Conservation (phyloP, 2,113 vertebrate species). For the Elephas maximus region DNA sequence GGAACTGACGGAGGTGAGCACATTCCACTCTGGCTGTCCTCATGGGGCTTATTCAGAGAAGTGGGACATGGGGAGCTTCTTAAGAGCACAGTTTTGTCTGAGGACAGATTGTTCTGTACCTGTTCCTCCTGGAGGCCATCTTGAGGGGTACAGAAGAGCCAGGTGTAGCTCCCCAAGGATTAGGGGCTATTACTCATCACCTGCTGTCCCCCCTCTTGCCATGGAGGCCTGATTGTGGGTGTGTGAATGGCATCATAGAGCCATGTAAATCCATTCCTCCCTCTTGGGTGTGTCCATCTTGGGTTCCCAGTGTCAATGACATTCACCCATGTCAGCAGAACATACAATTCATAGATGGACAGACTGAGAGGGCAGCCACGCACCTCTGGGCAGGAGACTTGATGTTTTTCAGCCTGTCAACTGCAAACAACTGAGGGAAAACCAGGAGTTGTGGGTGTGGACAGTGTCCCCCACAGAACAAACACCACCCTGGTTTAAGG, state of each 20-base stretch:
- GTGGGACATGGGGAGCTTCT: neutral
- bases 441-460: fast-evolving
- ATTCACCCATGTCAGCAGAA: neutral
- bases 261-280: neutral
- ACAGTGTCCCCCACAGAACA: neutral
- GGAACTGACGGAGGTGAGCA: fast-evolving
- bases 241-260: too few relatives aligned
- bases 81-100: neutral
- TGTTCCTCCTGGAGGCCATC: neutral
- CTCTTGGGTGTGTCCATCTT: neutral
- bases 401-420: neutral
- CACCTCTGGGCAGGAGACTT: neutral
- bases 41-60: fast-evolving
- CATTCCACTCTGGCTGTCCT: neutral
- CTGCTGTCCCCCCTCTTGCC: neutral
- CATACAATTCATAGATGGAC: neutral
- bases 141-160: neutral
- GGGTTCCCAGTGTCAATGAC: neutral
- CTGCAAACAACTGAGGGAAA: neutral
- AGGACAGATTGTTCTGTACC: neutral
- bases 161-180: neutral
- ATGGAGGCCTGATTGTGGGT: neutral
- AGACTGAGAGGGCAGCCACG: neutral
- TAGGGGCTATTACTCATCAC: too few relatives aligned
- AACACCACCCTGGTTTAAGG: too few relatives aligned